phyloP scores from a whole-genome alignment of 2,113 vertebrate genomes.

The Paratilapia polleni region DNA sequence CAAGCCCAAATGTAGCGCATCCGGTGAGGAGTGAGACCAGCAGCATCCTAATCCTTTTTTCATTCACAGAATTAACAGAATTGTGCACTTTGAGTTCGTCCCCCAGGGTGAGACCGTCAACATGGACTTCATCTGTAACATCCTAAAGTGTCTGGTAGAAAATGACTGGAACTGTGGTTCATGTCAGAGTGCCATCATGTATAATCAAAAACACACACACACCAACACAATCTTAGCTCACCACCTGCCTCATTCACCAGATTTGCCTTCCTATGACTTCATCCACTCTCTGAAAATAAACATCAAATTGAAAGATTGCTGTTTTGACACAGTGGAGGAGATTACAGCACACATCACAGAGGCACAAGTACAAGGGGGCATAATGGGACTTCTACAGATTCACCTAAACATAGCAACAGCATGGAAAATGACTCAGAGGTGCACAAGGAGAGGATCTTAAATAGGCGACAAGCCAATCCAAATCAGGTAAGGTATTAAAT shows the following conservation, averaged over 20 bases:
- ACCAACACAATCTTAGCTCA: background rate
- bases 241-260: background rate
- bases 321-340: slow-evolving; percentile 5
- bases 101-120: background rate
- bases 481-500: background rate
- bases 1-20: background rate
- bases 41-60: background rate
- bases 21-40: background rate
- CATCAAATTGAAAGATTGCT: background rate
- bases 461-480: background rate
- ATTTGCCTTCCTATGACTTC: background rate
- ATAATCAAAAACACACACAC: background rate
- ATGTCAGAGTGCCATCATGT: background rate
- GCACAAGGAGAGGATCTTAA: background rate
- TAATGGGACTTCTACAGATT: background rate
- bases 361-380: background rate
- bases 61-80: background rate
- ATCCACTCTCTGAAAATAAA: background rate
- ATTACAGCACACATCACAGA: background rate
- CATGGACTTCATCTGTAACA: background rate
- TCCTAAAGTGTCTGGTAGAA: background rate
- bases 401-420: background rate
- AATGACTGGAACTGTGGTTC: background rate
- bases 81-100: background rate
- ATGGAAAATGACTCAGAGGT: background rate